Evolutionary conservation across 1,140 invertebrate genomes (phyloP).

Genomic region (Sinonovacula constricta): DNA sequence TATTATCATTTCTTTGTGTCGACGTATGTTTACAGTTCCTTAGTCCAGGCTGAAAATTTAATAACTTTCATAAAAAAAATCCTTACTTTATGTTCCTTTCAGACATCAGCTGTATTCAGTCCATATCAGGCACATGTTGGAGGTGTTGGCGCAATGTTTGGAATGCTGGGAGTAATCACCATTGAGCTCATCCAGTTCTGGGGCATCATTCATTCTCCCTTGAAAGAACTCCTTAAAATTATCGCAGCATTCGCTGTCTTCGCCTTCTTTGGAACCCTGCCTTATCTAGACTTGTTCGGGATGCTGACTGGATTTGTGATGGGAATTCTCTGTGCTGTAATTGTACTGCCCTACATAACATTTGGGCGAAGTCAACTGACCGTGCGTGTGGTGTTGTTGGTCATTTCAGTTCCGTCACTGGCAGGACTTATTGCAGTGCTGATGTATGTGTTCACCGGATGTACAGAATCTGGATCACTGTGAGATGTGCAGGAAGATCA

Average conservation of each 20-base stretch:
- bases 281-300: conserved; percentile 62
- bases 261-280: conserved; percentile 65
- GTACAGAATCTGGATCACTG: conserved; percentile 56
- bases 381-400: conserved; percentile 43
- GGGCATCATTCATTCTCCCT: conserved; percentile 60
- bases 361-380: conserved; percentile 53
- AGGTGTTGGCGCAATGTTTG: conserved; percentile 62
- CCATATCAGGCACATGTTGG: conserved; percentile 68
- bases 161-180: conserved; percentile 63
- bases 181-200: conserved; percentile 72
- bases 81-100: no score
- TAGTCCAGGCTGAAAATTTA: no score
- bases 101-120: conserved; percentile 59
- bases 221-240: conserved; percentile 64
- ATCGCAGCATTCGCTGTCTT: conserved; percentile 49
- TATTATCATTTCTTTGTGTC: no score
- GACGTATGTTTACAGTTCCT: no score
- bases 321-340: conserved; percentile 58
- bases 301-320: conserved; percentile 63
- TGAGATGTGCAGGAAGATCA: conserved; percentile 54
- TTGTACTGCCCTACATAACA: conserved; percentile 69
- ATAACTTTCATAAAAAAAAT: no score
- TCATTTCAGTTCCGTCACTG: conserved; percentile 47
- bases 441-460: conserved; percentile 54
- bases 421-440: conserved; percentile 41